Base-by-base conservation (phyloP, 2,888 invertebrate species). In the Blastobasis adustella region DNA sequence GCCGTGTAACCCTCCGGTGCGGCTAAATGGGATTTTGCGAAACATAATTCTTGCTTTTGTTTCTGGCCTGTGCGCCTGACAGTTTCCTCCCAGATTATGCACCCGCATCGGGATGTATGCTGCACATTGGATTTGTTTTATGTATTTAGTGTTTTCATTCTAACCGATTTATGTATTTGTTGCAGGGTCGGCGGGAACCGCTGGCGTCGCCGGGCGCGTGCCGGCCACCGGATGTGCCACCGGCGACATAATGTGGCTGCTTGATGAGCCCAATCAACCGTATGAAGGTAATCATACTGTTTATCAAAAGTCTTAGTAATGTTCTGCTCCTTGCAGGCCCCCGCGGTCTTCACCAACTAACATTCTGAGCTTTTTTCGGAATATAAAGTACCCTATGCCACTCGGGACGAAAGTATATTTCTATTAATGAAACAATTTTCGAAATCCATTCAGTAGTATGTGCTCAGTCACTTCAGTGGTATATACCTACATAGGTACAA, bases 171-270 rank as follows among this genome's bases (percentile, higher is more conserved):
- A 49, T 42, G 42, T 54, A 50, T 57, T 61, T 65, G 65, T 82
- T 82, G 59, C 81, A 86, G 87, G 81, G 70, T 70, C 77, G 64
- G 69, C 71, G 61, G 71, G 68, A 62, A 69, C 63, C 67, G 73
- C 67, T 69, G 76, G 77, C 72, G 76, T 80, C 72, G 82, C 79
- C 72, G 76, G 75, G 78, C 87, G 87, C 80, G 84, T 83, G 84
- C 86, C 83, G 77, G 88, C 89, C 66, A 89, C 89, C 84, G 86
- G 88, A 84, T 88, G 88, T 76, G 78, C 83, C 70, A 88, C 82
- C 77, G 90, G 90, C 74, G 90, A 90, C 83, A 91, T 90, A 75
- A 92, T 93, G 92, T 93, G 93, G 92, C 90, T 92, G 73, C 88
- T 92, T 75, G 92, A 92, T 81, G 91, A 91, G 81, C 92, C 91